Evolutionary conservation across 2,888 invertebrate genomes (phyloP), one percentile per base, ranked within the genome.

Genomic region (Carcina quercana): DNA sequence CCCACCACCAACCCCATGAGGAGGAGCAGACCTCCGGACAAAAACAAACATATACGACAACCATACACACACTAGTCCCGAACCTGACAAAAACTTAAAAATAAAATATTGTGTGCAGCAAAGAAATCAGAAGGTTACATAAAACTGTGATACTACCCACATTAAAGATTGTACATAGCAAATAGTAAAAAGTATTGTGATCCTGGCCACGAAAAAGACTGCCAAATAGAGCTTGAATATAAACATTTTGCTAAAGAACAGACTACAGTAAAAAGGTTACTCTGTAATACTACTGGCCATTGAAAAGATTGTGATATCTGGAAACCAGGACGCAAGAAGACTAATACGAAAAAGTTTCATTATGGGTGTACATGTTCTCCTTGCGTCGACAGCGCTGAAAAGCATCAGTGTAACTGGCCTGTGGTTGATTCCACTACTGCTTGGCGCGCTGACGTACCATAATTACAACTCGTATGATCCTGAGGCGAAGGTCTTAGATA

Each of bases 381-480:
- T 93, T 41, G 89, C 92, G 34, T 90, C 92, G n/a, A 90, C 92
- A 38, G 92, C 93, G 38, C 74, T 92, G 43, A 92, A 92, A 57
- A 92, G 92, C 0, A 87, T 93, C 39, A 91, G 92, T 22, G 86
- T 93, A 35, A 91, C 91, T 2, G 90, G 94, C 8, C 78, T 95
- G 3, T 95, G 95, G 95, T 74, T 95, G 32, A 90, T 95, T 37
- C 95, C 95, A 0, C 68, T 95, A 24, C 70, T 96, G 39, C 85
- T 95, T 45, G 94, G 94, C 11, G 93, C 94, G 13, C 85, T 94
- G 8, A 91, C 92, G 0, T 93, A 90, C 57, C 91, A 92, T 58
- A 90, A 91, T 46, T 95, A 95, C 64, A 92, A 91, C 60, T 87
- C 88, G 15, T 85, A 91, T 13, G 95, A 95, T 58, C 95, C 95